A percentile compares a stretch with the other conserved stretches of the same genome.
These are phyloP conservation scores for Trematocara marginatum DNA, from an alignment of 2,113 vertebrate species.

Conservation along the genomic window DNA sequence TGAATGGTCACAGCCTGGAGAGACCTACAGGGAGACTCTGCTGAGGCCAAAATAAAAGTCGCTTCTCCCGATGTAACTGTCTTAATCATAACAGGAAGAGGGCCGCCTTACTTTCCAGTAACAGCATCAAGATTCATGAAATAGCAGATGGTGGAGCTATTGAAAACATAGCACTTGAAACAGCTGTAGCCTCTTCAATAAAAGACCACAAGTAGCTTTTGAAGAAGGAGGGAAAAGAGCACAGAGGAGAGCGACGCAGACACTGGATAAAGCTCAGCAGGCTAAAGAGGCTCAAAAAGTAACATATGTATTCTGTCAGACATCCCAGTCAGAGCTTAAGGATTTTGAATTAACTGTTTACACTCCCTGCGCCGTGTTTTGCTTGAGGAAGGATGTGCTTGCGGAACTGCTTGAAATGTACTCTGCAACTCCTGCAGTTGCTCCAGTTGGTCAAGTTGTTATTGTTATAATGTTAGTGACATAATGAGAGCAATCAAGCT, in stretches of 20 bases:
- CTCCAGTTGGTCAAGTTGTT: background rate
- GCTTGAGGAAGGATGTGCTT: background rate
- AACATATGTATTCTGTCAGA: background rate
- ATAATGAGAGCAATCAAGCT: background rate
- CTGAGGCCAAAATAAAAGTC: background rate
- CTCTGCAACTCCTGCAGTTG: background rate
- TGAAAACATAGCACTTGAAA: slow-evolving; percentile 24
- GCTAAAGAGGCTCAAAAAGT: background rate
- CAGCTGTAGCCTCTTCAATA: slow-evolving; percentile 55
- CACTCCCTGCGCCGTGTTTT: background rate
- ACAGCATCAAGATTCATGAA: slow-evolving; percentile 14
- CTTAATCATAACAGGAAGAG: slow-evolving; percentile 37
- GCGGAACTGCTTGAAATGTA: background rate
- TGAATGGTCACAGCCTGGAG: background rate
- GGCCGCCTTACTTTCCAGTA: slow-evolving; percentile 12
- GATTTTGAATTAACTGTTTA: background rate
- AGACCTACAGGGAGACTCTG: background rate
- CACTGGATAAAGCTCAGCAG: background rate
- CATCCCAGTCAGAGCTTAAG: background rate
- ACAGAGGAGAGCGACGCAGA: background rate
- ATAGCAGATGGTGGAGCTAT: slow-evolving; percentile 46
- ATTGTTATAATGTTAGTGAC: background rate
- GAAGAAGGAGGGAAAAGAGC: slow-evolving; percentile 29
- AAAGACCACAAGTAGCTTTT: slow-evolving; percentile 48
- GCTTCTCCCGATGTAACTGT: background rate